Conservation (phyloP, 2,113 vertebrate species). For the Pachyramphus minor region DNA sequence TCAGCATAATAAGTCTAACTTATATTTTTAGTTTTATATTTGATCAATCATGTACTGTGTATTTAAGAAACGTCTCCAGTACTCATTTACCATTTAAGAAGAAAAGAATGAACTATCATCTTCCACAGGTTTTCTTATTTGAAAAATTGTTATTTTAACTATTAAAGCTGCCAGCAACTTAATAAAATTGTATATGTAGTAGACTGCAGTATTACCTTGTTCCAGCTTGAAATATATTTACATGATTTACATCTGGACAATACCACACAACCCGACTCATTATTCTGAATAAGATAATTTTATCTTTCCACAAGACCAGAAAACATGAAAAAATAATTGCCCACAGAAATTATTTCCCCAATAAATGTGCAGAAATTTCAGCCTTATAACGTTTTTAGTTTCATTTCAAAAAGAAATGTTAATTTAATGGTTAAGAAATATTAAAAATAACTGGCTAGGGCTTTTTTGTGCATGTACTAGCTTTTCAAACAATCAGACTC, state of each 20-base stretch:
- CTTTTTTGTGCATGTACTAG: background rate
- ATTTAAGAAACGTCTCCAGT: too few species aligned
- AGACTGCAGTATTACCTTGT: background rate
- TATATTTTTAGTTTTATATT: background rate
- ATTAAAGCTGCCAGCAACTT: background rate
- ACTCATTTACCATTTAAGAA: background rate
- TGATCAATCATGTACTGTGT: background rate
- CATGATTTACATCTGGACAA: background rate
- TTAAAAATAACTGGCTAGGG: background rate
- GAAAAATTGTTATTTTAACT: background rate
- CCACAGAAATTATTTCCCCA: background rate
- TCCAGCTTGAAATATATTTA: background rate
- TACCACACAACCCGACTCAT: background rate
- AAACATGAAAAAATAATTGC: background rate
- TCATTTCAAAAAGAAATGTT: background rate
- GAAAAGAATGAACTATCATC: background rate
- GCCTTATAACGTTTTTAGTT: background rate
- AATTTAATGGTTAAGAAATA: background rate
- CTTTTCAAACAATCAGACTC: conserved; percentile 6
- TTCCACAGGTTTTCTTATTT: background rate
- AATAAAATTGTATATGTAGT: background rate
- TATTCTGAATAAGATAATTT: background rate
- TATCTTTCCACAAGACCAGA: background rate
- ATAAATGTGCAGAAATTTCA: background rate
- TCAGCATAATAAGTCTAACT: background rate